These are phyloP conservation scores for Busseola fusca DNA, from an alignment of 2,888 invertebrate genomes.

Conservation along the genomic window DNA sequence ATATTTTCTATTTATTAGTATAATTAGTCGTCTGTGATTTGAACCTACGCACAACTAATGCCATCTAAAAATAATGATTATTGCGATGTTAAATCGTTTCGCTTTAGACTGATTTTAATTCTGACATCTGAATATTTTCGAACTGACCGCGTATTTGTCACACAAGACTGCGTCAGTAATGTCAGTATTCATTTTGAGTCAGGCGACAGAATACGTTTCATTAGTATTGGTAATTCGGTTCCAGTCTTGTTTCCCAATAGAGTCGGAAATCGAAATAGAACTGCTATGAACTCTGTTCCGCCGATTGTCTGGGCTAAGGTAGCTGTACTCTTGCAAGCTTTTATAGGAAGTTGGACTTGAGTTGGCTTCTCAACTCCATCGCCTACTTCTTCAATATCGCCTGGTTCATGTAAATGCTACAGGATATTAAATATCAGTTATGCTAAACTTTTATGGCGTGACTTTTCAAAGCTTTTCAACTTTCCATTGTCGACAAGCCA, in stretches of 20 bases:
- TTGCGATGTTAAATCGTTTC: slow-evolving; percentile 37
- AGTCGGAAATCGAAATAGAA: background rate
- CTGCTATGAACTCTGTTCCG: background rate
- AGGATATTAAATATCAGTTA: background rate
- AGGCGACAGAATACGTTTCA: slow-evolving; percentile 1
- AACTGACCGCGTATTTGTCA: slow-evolving; percentile 20
- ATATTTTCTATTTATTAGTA: slow-evolving; percentile 34
- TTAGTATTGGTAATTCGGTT: slow-evolving; percentile 6
- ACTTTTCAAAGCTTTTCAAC: background rate
- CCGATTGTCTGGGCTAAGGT: background rate
- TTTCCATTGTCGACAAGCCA: background rate
- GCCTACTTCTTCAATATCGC: background rate
- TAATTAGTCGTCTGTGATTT: slow-evolving; percentile 32
- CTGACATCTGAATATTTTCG: slow-evolving; percentile 19
- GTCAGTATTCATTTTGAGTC: slow-evolving; percentile 3
- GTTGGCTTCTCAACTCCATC: background rate
- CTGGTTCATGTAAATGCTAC: background rate
- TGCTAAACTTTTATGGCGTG: background rate
- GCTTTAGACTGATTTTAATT: slow-evolving; percentile 38
- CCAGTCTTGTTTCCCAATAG: background rate
- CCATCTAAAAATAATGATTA: slow-evolving; percentile 45
- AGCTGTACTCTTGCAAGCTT: background rate
- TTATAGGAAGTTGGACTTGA: background rate
- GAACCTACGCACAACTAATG: slow-evolving; percentile 24
- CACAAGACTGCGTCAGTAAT: slow-evolving; percentile 26